Conservation (phyloP, 1,140 invertebrate genomes). For the Drepana arcuata region DNA sequence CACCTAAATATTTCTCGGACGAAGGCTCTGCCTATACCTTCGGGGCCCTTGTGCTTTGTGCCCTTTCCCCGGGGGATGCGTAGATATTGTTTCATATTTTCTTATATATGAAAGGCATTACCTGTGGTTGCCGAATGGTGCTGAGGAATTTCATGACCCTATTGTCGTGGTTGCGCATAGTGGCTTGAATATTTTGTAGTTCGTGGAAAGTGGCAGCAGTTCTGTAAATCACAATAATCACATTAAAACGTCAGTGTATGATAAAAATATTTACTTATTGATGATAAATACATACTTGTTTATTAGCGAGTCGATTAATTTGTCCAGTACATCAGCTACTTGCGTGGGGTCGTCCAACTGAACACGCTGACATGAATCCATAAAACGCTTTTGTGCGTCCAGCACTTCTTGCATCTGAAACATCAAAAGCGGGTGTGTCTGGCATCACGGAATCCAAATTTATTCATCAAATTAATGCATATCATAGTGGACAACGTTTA, state of each 20-base stretch:
- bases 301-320: conserved; percentile 72
- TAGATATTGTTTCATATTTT: too few species aligned
- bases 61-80: too few species aligned
- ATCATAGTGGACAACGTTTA: too few species aligned
- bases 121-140: conserved; percentile 29
- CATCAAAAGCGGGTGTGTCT: too few species aligned
- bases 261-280: background rate
- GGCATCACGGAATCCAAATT: too few species aligned
- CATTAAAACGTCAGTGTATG: background rate
- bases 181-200: conserved; percentile 54
- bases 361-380: conserved; percentile 74
- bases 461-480: too few species aligned
- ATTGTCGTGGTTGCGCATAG: conserved; percentile 46
- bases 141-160: conserved; percentile 50
- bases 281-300: conserved; percentile 75
- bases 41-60: too few species aligned
- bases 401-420: conserved; percentile 69
- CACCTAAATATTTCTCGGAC: too few species aligned
- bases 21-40: too few species aligned
- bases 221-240: conserved; percentile 28
- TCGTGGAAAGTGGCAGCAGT: conserved; percentile 58
- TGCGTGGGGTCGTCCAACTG: conserved; percentile 74
- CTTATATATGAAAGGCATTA: too few species aligned
- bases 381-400: conserved; percentile 73
- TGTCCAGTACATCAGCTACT: conserved; percentile 72